Base-by-base conservation (phyloP, 2,113 vertebrate species). In the Vulpes ferrilata region DNA sequence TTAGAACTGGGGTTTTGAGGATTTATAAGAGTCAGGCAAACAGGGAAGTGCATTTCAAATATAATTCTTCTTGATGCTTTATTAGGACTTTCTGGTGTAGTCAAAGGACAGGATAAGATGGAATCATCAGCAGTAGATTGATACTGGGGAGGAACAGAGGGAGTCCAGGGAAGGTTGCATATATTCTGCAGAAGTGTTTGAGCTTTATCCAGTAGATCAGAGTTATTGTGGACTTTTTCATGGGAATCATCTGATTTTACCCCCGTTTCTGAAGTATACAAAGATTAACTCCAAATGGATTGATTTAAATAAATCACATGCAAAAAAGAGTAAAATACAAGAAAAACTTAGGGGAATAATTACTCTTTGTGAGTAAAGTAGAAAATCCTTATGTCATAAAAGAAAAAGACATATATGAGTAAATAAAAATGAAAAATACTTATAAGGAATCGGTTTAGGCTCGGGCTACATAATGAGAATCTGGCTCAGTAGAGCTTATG, bases 241-340 rank as follows among this genome's bases (percentile, higher is more conserved):
- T 74, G 74, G 65, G 23, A 96, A 32, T 94, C 51, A 92, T n/a
- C 20, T 60, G 67, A 83, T 17, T 27, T 65, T 30, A 74, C 65
- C 20, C 13, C 15, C 62, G 7, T 94, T 92, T 92, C 53, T 94
- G 19, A 69, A 53, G 51, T 74, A 81, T 73, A 38, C 12, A 48
- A 62, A 92, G 64, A 62, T 82, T n/a, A 69, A 88, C 67, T 92
- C 43, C 17, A 81, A 81, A 62, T 90, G 57, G n/a, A 76, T 92
- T 81, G 85, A 48, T 59, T 80, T 81, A 88, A 90, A 35, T 93
- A 89, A 35, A 64, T 43, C 79, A 55, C 43, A 93, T 38, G 73
- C 43, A 67, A 51, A 43, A 82, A 73, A 87, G 48, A 55, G 7
- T 78, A 92, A 17, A 80, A 4, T 88, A 60, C 20, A 65, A 73